These are phyloP conservation scores for Oncorhynchus gorbuscha DNA, from an alignment of 2,113 vertebrate genomes.

Conservation along the genomic window DNA sequence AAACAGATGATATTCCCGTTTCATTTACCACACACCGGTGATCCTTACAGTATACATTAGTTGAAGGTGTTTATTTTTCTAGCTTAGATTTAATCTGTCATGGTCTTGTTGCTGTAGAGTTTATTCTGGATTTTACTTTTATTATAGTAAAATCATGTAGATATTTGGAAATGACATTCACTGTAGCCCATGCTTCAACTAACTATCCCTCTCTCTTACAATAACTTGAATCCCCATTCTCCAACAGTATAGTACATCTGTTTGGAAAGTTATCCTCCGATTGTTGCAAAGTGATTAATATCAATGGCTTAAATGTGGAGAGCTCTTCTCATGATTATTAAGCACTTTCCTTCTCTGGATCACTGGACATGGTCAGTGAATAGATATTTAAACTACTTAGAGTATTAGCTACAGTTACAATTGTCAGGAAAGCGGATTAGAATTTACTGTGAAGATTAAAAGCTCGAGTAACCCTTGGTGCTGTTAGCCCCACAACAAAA, in stretches of 20 bases:
- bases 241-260: neutral
- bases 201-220: neutral
- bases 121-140: too few species aligned
- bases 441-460: conserved; percentile 54
- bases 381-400: conserved; percentile 60
- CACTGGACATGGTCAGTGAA: conserved; percentile 58
- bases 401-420: conserved; percentile 57
- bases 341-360: conserved; percentile 49
- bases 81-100: too few species aligned
- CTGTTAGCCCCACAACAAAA: conserved; percentile 35
- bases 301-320: conserved; percentile 42
- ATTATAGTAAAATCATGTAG: too few species aligned
- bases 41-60: neutral
- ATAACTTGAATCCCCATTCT: neutral
- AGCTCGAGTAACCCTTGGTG: conserved; percentile 49
- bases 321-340: conserved; percentile 48
- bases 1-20: conserved; percentile 47
- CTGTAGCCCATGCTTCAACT: too few species aligned
- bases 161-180: too few species aligned
- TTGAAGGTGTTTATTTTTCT: neutral
- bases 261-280: neutral
- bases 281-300: conserved; percentile 47
- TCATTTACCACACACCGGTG: conserved; percentile 13
- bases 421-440: conserved; percentile 59
- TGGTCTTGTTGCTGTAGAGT: too few species aligned